A percentile compares a stretch with the other conserved stretches of the same genome.
These are phyloP conservation scores for Archegozetes longisetosus DNA, from an alignment of 1,140 invertebrate species.

Conservation along the genomic window DNA sequence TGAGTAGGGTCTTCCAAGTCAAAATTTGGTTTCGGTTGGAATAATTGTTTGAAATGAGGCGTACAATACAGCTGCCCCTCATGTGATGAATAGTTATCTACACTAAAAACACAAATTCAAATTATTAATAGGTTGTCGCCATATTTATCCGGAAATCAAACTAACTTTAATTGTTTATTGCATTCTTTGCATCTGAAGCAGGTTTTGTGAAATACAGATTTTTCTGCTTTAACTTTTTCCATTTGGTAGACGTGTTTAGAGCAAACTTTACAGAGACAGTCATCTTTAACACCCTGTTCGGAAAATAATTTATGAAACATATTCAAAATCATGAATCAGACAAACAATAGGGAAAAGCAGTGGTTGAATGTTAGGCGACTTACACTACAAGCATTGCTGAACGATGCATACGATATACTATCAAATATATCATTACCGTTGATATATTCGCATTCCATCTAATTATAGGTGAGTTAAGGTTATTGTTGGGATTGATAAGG, in stretches of 20 bases:
- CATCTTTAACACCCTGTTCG: conserved; percentile 20
- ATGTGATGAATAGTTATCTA: conserved; percentile 76
- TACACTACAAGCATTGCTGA: no score
- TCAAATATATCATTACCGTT: no score
- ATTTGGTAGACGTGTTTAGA: conserved; percentile 79
- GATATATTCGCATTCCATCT: no score
- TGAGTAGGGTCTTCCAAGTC: conserved; percentile 36
- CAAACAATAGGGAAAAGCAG: no score
- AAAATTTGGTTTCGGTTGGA: conserved; percentile 67
- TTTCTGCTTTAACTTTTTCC: conserved; percentile 78
- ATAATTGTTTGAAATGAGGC: conserved; percentile 77
- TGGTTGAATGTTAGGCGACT: no score
- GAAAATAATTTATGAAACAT: no score
- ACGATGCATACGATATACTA: no score
- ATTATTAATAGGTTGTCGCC: not conserved
- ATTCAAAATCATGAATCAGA: no score
- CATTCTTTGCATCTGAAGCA: conserved; percentile 80
- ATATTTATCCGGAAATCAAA: not conserved
- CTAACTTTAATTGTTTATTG: conserved; percentile 67
- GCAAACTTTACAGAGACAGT: conserved; percentile 51
- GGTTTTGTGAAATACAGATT: conserved; percentile 69
- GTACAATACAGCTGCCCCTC: conserved; percentile 76
- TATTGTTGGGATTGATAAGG: no score
- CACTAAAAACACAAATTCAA: conserved; percentile 34
- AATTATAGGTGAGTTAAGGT: no score